A percentile compares a stretch with the other conserved stretches of the same genome.
These are phyloP conservation scores for Muscicapa comitata DNA, from an alignment of 2,797 vertebrate species.

Conservation along the genomic window DNA sequence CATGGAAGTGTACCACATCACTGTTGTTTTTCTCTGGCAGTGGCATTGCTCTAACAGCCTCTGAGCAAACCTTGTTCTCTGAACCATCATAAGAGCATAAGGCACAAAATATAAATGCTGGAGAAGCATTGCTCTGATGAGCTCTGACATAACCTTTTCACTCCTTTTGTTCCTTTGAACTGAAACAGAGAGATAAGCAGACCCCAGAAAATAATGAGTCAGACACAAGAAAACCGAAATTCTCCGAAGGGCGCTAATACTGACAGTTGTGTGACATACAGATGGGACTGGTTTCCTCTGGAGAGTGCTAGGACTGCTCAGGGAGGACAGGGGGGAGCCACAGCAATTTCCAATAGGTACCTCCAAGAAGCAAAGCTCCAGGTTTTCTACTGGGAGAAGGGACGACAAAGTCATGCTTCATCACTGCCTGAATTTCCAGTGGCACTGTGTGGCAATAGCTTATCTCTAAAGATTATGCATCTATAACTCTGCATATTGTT, in stretches of 20 bases:
- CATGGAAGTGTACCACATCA: background rate
- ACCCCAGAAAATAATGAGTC: background rate
- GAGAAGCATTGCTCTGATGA: background rate
- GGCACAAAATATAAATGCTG: background rate
- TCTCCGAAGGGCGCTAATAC: background rate
- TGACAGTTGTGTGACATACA: background rate
- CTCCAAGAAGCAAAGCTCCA: background rate
- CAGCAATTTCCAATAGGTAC: background rate
- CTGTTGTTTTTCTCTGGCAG: background rate
- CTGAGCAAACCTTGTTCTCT: background rate
- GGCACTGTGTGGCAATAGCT: background rate
- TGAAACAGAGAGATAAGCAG: background rate
- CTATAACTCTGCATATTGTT: background rate
- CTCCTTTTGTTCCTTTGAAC: background rate
- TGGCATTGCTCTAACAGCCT: background rate
- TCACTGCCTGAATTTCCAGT: background rate
- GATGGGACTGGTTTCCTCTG: background rate
- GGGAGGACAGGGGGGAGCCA: fast-evolving
- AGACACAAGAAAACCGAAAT: background rate
- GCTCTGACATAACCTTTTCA: background rate
- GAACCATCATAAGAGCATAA: background rate
- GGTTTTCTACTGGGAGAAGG: background rate
- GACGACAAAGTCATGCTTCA: background rate
- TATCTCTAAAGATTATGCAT: background rate
- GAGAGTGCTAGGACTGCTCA: background rate